Base-by-base conservation (phyloP, 2,113 vertebrate species). In the Trachemys scripta region DNA sequence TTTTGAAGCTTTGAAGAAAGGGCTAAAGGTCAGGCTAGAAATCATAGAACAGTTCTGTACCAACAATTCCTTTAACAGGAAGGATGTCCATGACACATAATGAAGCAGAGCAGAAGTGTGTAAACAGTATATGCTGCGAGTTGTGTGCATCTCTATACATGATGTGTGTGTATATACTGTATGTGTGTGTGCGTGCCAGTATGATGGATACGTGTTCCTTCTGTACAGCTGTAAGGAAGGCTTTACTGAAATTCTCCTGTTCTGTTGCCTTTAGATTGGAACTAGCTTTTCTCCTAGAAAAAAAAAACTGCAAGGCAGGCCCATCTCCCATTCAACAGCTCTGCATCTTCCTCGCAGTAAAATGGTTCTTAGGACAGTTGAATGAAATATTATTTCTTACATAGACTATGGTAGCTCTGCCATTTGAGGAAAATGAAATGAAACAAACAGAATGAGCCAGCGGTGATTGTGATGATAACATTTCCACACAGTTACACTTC, bases 1-100 rank as follows among this genome's bases (percentile, higher is more conserved):
- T 96, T 65, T 96, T 89, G 97, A 98, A 98, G 98, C 96, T 69
- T 91, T 90, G 94, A 94, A 93, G 84, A 90, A 95, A 82, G 85
- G 97, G 95, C 95, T 91, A 76, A 92, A 96, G 92, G 94, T 96
- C 93, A 94, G 92, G 94, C 96, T 93, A 89, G 88, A 93, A 94
- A 93, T 96, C 85, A 94, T 79, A 91, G 75, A 87, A 93, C 84
- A 86, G 92, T 94, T 92, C 87, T 12, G 9, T 82, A 93, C 95
- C 94, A 83, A 80, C 80, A 87, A 95, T 89, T 96, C 97, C 90
- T 93, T 94, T 89, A 90, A 90, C 56, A 95, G 87, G 96, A 90
- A 92, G 96, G 94, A 75, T 94, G 96, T 95, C 94, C 91, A 83
- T 91, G 91, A 91, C 47, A 45, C 86, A 95, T 10, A 78, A 29